These are phyloP conservation scores for Bettongia penicillata DNA, from an alignment of 2,113 vertebrate species.

Conservation along the genomic window DNA sequence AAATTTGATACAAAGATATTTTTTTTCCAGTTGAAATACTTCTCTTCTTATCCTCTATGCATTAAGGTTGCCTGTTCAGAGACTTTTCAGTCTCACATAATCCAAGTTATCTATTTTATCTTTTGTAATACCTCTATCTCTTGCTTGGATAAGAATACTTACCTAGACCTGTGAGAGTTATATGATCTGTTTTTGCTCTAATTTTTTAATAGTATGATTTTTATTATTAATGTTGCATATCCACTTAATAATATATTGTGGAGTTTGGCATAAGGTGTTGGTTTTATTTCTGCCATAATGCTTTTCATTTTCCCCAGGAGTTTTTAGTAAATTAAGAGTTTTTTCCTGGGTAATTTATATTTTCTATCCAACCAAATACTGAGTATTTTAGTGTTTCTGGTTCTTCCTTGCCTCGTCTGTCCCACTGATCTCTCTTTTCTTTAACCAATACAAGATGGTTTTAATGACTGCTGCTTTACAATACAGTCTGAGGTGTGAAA, in stretches of 20 bases:
- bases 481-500: background rate
- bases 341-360: background rate
- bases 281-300: background rate
- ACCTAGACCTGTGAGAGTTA: background rate
- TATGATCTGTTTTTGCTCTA: background rate
- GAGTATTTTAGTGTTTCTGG: background rate
- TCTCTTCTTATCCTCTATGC: background rate
- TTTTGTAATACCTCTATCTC: background rate
- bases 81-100: background rate
- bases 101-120: background rate
- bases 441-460: background rate
- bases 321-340: background rate
- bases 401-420: background rate
- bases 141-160: background rate
- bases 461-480: background rate
- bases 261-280: background rate
- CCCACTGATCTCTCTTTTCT: background rate
- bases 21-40: background rate
- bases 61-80: background rate
- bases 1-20: background rate
- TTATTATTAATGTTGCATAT: background rate
- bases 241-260: background rate
- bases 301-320: background rate
- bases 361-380: background rate
- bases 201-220: background rate